Conservation (phyloP, 2,888 invertebrate species). For the Drosophila testacea region DNA sequence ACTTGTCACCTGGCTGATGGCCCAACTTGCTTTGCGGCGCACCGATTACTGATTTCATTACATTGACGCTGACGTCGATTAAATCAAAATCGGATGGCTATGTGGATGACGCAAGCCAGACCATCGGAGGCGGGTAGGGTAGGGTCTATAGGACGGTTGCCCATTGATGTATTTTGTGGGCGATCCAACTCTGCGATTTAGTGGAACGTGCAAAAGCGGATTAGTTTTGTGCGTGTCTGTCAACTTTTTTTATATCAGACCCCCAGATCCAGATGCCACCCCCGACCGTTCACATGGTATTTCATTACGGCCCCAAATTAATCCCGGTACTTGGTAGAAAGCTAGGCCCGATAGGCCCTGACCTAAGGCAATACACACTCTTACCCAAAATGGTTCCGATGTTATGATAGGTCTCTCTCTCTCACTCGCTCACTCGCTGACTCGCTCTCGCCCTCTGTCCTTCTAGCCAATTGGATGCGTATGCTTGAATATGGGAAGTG, state of each 20-base stretch:
- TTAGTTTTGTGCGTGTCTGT: slow-evolving; percentile 77
- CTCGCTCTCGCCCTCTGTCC: neutral
- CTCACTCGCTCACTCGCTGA: neutral
- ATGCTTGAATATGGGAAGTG: slow-evolving; percentile 82
- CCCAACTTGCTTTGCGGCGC: slow-evolving; percentile 45
- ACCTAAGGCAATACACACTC: slow-evolving; percentile 48
- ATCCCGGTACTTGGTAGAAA: slow-evolving; percentile 28
- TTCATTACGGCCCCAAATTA: slow-evolving; percentile 44
- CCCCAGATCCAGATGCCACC: neutral
- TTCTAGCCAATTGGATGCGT: slow-evolving; percentile 82
- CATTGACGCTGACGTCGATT: slow-evolving; percentile 59
- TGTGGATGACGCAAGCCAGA: slow-evolving; percentile 41
- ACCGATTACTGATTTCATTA: slow-evolving; percentile 70
- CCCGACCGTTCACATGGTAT: neutral
- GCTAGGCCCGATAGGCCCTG: neutral
- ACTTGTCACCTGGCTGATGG: slow-evolving; percentile 12
- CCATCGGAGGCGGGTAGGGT: neutral
- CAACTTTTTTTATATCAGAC: slow-evolving; percentile 54
- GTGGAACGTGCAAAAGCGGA: slow-evolving; percentile 74
- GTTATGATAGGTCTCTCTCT: neutral
- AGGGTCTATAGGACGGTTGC: neutral
- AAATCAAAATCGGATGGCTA: slow-evolving; percentile 76
- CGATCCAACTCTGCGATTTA: slow-evolving; percentile 64
- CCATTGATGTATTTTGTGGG: neutral
- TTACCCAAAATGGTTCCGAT: slow-evolving; percentile 15